Conservation (phyloP, 2,888 invertebrate genomes). For the Polyommatus icarus region DNA sequence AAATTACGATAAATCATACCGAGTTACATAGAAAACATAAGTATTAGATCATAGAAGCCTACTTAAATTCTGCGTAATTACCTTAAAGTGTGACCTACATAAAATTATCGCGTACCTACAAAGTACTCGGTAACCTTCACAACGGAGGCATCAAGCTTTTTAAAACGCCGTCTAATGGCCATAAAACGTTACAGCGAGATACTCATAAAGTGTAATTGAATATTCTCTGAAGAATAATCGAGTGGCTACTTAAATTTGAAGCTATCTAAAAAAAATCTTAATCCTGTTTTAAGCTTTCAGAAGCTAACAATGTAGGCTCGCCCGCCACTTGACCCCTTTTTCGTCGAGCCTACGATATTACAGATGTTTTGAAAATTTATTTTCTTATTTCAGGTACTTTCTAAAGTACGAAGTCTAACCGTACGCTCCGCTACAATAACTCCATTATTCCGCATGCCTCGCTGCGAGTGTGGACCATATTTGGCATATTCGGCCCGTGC, state of each 20-base stretch:
- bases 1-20: background rate
- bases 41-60: background rate
- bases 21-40: background rate
- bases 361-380: background rate
- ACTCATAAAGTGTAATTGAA: background rate
- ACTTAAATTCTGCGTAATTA: background rate
- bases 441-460: background rate
- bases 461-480: conserved; percentile 5
- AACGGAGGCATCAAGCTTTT: background rate
- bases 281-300: conserved; percentile 27
- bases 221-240: conserved; percentile 8
- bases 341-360: conserved; percentile 1
- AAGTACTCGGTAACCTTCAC: background rate
- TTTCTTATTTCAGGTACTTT: background rate
- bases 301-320: conserved; percentile 22
- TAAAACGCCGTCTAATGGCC: background rate
- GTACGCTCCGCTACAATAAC: background rate
- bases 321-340: conserved; percentile 25
- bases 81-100: conserved; percentile 8
- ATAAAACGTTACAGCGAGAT: background rate
- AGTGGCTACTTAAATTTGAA: conserved; percentile 14
- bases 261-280: conserved; percentile 27
- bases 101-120: background rate
- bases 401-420: background rate
- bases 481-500: conserved; percentile 19